Evolutionary conservation across 2,113 vertebrate species (phyloP).

Genomic region (Plectropomus leopardus): DNA sequence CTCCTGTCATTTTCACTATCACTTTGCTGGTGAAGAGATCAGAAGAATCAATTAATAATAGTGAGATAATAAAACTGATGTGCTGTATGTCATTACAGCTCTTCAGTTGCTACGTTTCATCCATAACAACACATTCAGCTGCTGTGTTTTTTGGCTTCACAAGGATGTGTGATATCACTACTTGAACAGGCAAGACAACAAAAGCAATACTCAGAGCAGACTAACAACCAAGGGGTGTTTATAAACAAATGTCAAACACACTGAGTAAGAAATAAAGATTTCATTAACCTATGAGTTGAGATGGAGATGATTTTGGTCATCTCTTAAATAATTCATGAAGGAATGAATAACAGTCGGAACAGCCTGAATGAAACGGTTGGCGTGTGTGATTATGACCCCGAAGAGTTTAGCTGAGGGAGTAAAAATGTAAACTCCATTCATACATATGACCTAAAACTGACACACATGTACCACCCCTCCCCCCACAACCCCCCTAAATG

Average conservation of each 20-base stretch:
- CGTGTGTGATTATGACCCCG: constrained; percentile 46
- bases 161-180: constrained; percentile 5
- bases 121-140: constrained; percentile 14
- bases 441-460: constrained; percentile 71
- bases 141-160: constrained; percentile 10
- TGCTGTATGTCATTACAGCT: constrained; percentile 5
- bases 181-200: constrained; percentile 14
- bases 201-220: constrained; percentile 7
- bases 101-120: constrained; percentile 2
- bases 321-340: constrained; percentile 66
- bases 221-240: constrained; percentile 25
- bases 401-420: constrained; percentile 50
- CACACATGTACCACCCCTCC: constrained; percentile 55
- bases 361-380: constrained; percentile 1
- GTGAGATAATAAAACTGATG: not conserved
- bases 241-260: constrained; percentile 53
- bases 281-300: constrained; percentile 35
- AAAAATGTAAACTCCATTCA: constrained; percentile 24
- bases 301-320: constrained; percentile 50
- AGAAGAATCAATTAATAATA: constrained; percentile 14
- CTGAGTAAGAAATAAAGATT: constrained; percentile 29
- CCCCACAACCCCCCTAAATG: constrained; percentile 31
- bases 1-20: constrained; percentile 17
- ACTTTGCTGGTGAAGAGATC: constrained; percentile 4
- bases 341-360: constrained; percentile 44